These are phyloP conservation scores for Pangasius mekongensis DNA, from an alignment of 2,797 vertebrate species.

Conservation along the genomic window DNA sequence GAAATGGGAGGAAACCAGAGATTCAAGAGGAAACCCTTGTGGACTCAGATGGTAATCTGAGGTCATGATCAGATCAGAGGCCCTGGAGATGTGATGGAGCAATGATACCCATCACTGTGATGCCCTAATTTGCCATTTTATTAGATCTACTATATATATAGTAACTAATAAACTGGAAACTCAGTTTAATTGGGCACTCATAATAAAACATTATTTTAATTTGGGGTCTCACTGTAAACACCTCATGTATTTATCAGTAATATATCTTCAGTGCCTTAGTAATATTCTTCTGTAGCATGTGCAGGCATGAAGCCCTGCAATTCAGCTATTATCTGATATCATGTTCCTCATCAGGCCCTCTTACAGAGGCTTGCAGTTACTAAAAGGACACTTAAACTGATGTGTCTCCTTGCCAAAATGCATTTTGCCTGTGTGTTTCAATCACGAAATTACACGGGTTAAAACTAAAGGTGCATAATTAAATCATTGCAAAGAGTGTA, in stretches of 20 bases:
- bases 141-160: neutral
- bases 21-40: neutral
- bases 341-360: slow-evolving; percentile 12
- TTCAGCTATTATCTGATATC: slow-evolving; percentile 9
- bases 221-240: neutral
- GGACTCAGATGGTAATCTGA: neutral
- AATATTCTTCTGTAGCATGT: neutral
- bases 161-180: slow-evolving; percentile 13
- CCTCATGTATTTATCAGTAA: neutral
- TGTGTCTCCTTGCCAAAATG: slow-evolving; percentile 13
- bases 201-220: neutral
- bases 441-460: slow-evolving; percentile 30
- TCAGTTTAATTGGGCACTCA: neutral
- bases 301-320: slow-evolving; percentile 1
- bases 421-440: slow-evolving; percentile 7
- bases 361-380: slow-evolving; percentile 16
- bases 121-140: neutral
- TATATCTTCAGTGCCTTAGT: neutral
- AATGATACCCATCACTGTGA: neutral
- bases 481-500: slow-evolving; percentile 28
- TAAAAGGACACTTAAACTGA: slow-evolving; percentile 12
- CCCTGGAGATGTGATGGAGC: neutral
- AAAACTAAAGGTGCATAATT: slow-evolving; percentile 34
- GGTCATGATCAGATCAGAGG: neutral
- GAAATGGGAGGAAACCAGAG: neutral